phyloP scores from a whole-genome alignment of 2,888 invertebrate species.

The Eupithecia subumbrata region DNA sequence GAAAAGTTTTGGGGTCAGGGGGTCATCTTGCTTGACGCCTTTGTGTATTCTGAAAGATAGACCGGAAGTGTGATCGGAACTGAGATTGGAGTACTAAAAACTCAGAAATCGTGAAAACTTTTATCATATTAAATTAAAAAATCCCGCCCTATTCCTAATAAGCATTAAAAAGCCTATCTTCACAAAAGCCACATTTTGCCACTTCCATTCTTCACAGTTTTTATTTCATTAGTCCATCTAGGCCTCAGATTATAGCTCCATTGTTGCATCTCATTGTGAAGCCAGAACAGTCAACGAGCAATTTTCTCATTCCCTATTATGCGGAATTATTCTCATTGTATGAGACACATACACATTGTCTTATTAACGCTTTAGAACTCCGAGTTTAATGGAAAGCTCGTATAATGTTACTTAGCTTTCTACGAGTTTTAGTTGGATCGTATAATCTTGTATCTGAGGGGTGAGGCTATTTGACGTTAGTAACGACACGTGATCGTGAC shows the following conservation, averaged over 20 bases:
- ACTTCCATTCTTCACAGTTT: slow-evolving; percentile 69
- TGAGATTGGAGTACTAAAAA: not conserved
- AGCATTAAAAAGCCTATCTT: not conserved
- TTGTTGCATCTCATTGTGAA: slow-evolving; percentile 78
- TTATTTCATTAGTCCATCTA: slow-evolving; percentile 73
- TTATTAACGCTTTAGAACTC: slow-evolving; percentile 59
- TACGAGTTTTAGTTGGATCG: slow-evolving; percentile 9
- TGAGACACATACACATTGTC: slow-evolving; percentile 68
- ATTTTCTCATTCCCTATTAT: slow-evolving; percentile 80
- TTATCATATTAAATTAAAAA: not conserved
- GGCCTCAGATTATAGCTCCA: slow-evolving; percentile 70
- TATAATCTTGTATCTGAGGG: not conserved
- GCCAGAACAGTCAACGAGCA: slow-evolving; percentile 69
- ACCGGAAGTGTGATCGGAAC: too few relatives aligned
- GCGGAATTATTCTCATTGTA: slow-evolving; percentile 78
- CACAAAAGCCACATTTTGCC: slow-evolving; percentile 51
- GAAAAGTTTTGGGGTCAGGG: too few relatives aligned
- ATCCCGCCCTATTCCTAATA: not conserved
- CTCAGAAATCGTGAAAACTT: not conserved
- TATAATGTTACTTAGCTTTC: slow-evolving; percentile 32
- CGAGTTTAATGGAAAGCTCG: slow-evolving; percentile 48
- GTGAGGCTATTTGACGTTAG: too few relatives aligned
- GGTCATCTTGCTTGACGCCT: too few relatives aligned
- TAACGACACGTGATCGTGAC: too few relatives aligned
- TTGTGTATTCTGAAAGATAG: too few relatives aligned